These are phyloP conservation scores for Trilocha varians DNA, from an alignment of 2,888 invertebrate species.

Conservation along the genomic window DNA sequence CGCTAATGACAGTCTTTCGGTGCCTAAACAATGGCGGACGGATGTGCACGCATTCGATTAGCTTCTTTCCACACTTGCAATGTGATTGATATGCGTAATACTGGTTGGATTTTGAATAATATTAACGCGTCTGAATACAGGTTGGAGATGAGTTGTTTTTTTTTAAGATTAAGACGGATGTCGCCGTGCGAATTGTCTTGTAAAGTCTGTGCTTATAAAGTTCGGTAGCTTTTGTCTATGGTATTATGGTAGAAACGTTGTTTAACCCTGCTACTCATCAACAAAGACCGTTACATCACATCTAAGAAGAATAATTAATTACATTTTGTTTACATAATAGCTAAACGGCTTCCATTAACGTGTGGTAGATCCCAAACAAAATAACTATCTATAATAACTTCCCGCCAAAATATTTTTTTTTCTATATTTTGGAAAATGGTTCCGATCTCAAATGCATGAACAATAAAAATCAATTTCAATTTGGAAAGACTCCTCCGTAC, in stretches of 20 bases:
- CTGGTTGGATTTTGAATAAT: slow-evolving; percentile 61
- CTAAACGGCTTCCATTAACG: too few relatives aligned
- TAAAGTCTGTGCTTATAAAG: background rate
- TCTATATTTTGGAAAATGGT: too few relatives aligned
- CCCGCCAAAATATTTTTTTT: too few relatives aligned
- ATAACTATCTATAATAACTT: too few relatives aligned
- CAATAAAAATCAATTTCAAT: too few relatives aligned
- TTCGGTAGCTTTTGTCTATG: background rate
- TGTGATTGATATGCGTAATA: slow-evolving; percentile 70
- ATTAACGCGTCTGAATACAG: slow-evolving; percentile 54
- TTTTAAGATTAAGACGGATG: slow-evolving; percentile 12
- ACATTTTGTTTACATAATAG: too few relatives aligned
- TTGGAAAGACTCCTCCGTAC: too few relatives aligned
- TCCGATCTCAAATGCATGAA: too few relatives aligned
- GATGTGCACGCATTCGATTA: slow-evolving; percentile 65
- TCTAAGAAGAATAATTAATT: too few relatives aligned
- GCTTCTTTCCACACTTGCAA: slow-evolving; percentile 56
- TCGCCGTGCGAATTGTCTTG: slow-evolving; percentile 49
- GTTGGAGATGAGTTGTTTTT: slow-evolving; percentile 38
- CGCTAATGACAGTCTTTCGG: slow-evolving; percentile 59
- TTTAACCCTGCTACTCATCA: too few relatives aligned
- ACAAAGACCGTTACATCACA: too few relatives aligned
- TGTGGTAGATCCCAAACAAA: too few relatives aligned
- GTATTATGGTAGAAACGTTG: background rate
- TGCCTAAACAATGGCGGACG: slow-evolving; percentile 45